phyloP scores from a whole-genome alignment of 2,888 invertebrate species.

The Neria commutata region DNA sequence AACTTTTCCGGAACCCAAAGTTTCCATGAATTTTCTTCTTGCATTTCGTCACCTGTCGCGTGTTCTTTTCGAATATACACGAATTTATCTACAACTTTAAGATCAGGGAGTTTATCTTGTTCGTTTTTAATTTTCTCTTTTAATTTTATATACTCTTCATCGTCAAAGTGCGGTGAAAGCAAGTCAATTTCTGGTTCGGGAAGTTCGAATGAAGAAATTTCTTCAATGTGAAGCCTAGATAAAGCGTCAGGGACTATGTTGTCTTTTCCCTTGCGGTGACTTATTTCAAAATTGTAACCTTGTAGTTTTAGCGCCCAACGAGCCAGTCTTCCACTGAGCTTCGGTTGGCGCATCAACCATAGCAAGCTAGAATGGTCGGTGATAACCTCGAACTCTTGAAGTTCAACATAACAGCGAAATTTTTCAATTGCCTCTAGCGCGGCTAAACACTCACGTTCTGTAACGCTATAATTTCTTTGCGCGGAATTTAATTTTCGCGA shows the following conservation, averaged over 20 bases:
- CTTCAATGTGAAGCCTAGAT: conserved; percentile 4
- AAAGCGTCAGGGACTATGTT: conserved; percentile 17
- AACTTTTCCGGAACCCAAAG: conserved; percentile 5
- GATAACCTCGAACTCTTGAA: conserved; percentile 11
- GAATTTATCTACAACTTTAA: background rate
- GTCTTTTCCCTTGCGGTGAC: conserved; percentile 9
- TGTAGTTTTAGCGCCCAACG: conserved; percentile 13
- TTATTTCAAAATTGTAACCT: conserved; percentile 3
- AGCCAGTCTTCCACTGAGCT: conserved; percentile 10
- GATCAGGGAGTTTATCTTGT: conserved; percentile 1
- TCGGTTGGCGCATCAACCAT: conserved; percentile 16
- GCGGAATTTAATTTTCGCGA: conserved; percentile 12
- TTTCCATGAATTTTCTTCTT: conserved; percentile 1
- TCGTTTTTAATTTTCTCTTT: background rate
- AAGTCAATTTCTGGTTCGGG: conserved; percentile 7
- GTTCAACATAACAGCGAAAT: conserved; percentile 22
- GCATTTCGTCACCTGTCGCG: background rate
- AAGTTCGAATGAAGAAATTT: background rate
- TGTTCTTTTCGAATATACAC: background rate
- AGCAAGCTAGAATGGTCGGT: conserved; percentile 24
- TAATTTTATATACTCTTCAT: conserved; percentile 6
- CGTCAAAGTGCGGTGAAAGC: background rate
- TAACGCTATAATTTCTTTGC: conserved; percentile 14
- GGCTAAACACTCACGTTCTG: conserved; percentile 19
- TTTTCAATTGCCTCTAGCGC: conserved; percentile 19